Evolutionary conservation across 2,797 vertebrate species (phyloP).

Genomic region (Helicolenus hilgendorfi): DNA sequence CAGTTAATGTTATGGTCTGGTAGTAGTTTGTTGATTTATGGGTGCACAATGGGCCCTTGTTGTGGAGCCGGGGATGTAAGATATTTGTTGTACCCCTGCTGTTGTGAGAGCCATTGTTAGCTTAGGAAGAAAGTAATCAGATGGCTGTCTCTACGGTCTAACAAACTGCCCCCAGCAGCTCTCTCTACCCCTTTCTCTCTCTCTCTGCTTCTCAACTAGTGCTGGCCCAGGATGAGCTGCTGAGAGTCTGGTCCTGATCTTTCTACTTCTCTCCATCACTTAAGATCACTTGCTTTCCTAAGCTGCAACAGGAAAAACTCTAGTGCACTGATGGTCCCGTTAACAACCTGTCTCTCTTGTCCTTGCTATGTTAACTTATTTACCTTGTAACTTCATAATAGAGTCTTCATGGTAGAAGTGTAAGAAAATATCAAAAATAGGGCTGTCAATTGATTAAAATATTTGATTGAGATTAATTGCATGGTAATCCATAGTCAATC

Average conservation of each 20-base stretch:
- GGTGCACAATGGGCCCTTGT: constrained; percentile 29
- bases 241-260: neutral
- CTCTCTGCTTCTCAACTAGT: neutral
- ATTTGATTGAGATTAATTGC: too few species aligned
- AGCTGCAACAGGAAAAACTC: neutral
- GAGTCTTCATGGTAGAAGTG: neutral
- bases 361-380: neutral
- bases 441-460: too few species aligned
- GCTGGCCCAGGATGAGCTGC: neutral
- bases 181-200: neutral
- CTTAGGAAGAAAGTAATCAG: constrained; percentile 68
- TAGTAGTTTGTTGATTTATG: constrained; percentile 67
- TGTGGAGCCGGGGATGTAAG: constrained; percentile 13
- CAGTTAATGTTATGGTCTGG: constrained; percentile 57
- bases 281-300: neutral
- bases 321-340: neutral
- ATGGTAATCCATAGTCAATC: too few species aligned
- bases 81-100: constrained; percentile 64
- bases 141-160: constrained; percentile 42
- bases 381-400: neutral
- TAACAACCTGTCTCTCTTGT: neutral
- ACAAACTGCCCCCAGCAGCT: constrained; percentile 59
- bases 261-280: neutral
- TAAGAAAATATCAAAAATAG: too few species aligned
- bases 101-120: constrained; percentile 59